Conservation (phyloP, 2,797 vertebrate species). For the Pangasius macronema region DNA sequence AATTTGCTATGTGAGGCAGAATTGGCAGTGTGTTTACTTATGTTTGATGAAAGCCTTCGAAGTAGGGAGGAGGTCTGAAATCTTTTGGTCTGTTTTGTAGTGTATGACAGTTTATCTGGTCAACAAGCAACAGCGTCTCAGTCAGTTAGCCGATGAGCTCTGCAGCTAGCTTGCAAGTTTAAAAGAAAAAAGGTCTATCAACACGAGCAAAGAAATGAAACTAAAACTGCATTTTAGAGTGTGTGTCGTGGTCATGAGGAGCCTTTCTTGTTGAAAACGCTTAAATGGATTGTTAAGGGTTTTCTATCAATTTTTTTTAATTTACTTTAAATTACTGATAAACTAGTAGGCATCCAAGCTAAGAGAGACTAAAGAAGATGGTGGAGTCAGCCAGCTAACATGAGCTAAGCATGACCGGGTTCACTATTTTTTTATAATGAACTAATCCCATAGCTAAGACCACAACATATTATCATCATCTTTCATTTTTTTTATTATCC, state of each 20-base stretch:
- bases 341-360: background rate
- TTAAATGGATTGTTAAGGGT: too few species aligned
- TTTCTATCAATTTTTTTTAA: too few species aligned
- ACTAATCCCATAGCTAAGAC: background rate
- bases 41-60: background rate
- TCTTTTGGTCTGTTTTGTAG: background rate
- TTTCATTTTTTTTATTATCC: background rate
- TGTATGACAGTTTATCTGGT: background rate
- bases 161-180: background rate
- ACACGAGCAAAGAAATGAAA: too few species aligned
- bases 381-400: too few species aligned
- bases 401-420: background rate
- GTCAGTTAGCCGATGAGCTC: background rate
- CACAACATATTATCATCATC: too few species aligned
- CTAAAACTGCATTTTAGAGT: too few species aligned
- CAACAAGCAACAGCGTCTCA: background rate
- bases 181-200: too few species aligned
- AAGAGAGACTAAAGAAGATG: background rate
- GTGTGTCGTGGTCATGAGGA: too few species aligned
- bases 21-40: too few species aligned
- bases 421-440: background rate
- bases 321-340: background rate
- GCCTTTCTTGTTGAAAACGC: too few species aligned
- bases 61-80: background rate
- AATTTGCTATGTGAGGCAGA: too few species aligned